These are phyloP conservation scores for Indicator maculatus DNA, from an alignment of 2,113 vertebrate species.

Conservation along the genomic window DNA sequence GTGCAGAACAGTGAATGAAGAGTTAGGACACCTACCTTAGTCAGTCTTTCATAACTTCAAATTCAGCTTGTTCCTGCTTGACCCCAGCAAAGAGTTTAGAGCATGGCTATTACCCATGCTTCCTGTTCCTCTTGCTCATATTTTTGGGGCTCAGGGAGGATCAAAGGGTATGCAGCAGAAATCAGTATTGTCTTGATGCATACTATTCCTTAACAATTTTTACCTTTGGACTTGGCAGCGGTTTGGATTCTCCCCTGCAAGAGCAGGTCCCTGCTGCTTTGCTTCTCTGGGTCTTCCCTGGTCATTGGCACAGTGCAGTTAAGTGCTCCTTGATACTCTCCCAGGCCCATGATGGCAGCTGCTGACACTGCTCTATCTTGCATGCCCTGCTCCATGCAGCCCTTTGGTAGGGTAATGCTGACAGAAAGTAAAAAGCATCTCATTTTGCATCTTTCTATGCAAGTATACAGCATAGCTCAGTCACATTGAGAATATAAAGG, in stretches of 20 bases:
- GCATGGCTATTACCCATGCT: background rate
- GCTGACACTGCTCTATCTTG: background rate
- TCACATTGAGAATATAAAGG: background rate
- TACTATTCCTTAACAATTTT: background rate
- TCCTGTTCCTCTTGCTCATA: background rate
- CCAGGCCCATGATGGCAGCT: background rate
- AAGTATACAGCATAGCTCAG: background rate
- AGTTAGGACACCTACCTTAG: background rate
- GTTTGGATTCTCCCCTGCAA: background rate
- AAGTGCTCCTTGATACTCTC: background rate
- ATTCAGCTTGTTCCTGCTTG: background rate
- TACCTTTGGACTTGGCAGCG: background rate
- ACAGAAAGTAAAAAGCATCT: background rate
- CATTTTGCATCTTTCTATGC: background rate
- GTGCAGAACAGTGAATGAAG: background rate
- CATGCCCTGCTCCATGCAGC: background rate
- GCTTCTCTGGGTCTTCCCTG: background rate
- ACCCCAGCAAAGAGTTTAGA: background rate
- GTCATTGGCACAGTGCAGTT: rapidly evolving
- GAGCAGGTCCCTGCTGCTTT: background rate
- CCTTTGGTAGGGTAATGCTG: background rate
- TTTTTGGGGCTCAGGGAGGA: background rate
- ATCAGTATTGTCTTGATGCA: background rate
- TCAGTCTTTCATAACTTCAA: background rate
- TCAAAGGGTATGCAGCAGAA: background rate